Evolutionary conservation across 2,113 vertebrate genomes (phyloP), one percentile per base, ranked within the genome.

Genomic region (Cisticola juncidis): DNA sequence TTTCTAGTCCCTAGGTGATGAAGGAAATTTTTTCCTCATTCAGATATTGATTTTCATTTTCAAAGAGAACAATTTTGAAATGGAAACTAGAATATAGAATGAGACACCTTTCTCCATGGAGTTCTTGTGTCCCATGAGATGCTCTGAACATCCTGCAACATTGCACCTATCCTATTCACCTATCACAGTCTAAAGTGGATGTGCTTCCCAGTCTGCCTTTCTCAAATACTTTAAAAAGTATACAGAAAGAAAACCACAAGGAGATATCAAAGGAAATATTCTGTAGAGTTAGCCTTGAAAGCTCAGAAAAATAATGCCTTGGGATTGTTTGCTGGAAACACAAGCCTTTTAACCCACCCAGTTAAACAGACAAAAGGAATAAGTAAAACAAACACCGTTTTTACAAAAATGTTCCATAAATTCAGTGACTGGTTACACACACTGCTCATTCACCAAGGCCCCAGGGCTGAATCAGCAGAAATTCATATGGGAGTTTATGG

Each of bases 301-400:
- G 50, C 17, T 86, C 35, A 35, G 51, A 68, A 81, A 94, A 83
- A 95, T 83, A 94, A 62, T 47, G 64, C 72, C 68, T 91, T 45
- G 60, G 76, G 71, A 92, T 25, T 88, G 56, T 66, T 80, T 86
- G 73, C 57, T 85, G 60, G 70, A 85, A 90, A 73, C 47, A 73
- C 0, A 11, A 47, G 45, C 35, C 68, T 90, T 95, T 93, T 82
- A 94, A 91, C 62, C 33, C 62, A 80, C 54, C 4, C 48, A 70
- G 82, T 66, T 76, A 91, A 91, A 68, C 21, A 91, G 93, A 91
- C 71, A 91, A 96, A 94, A 81, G 47, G 68, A 91, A 3, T 71
- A 86, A 76, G 44, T 58, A 89, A 95, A 96, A 94, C 58, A 76
- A 94, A 87, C 36, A 69, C 11, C 8, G 24, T 11, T 82, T 90